Conservation (phyloP, 2,797 vertebrate species). For the Choloepus didactylus region DNA sequence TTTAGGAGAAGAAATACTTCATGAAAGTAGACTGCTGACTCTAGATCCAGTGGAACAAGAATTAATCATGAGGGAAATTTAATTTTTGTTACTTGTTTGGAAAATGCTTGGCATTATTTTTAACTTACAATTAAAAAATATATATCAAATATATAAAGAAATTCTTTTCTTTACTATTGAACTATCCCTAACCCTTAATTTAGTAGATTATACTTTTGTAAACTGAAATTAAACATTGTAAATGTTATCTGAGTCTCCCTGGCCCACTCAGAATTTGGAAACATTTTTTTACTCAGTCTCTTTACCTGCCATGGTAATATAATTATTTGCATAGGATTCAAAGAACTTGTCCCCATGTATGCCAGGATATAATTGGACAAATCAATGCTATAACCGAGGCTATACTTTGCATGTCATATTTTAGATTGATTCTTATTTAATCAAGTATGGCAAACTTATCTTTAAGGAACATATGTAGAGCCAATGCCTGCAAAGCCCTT, state of each 20-base stretch:
- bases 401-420: not conserved
- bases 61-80: not conserved
- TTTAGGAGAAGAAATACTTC: not conserved
- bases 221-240: constrained; percentile 24
- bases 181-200: not conserved
- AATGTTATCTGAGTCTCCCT: not conserved
- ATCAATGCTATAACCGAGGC: not conserved
- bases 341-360: not conserved
- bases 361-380: not conserved
- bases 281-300: not conserved
- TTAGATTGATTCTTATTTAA: not conserved
- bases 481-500: not conserved
- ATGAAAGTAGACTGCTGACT: not conserved
- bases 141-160: not conserved
- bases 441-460: not conserved
- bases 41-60: not conserved
- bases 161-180: not conserved
- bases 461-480: not conserved
- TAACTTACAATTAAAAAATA: not conserved
- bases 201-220: not conserved
- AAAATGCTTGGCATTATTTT: constrained; percentile 17
- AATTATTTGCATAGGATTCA: not conserved
- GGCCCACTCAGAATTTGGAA: not conserved
- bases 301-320: not conserved
- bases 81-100: not conserved